Evolutionary conservation across 2,888 invertebrate species (phyloP).

Genomic region (Drosophila rubida): DNA sequence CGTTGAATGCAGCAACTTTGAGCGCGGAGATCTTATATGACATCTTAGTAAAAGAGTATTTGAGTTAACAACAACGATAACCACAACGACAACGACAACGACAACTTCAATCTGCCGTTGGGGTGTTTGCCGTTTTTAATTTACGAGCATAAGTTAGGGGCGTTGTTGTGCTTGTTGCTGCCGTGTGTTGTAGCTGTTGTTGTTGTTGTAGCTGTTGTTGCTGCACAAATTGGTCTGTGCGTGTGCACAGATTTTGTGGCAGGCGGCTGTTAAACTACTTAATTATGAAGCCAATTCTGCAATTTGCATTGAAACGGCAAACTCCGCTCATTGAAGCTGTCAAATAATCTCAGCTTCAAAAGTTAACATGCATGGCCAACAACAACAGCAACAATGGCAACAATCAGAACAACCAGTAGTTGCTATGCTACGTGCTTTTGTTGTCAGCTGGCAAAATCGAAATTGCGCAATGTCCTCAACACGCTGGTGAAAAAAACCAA

Average conservation of each 20-base stretch:
- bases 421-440: conserved; percentile 42
- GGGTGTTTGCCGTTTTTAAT: conserved; percentile 58
- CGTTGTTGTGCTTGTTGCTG: conserved; percentile 42
- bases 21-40: background rate
- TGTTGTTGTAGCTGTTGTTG: conserved; percentile 21
- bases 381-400: conserved; percentile 31
- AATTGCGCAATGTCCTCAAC: conserved; percentile 49
- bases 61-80: conserved; percentile 11
- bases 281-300: conserved; percentile 68
- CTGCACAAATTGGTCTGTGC: conserved; percentile 27
- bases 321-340: conserved; percentile 69
- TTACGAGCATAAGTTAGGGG: conserved; percentile 65
- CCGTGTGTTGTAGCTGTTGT: too few species aligned
- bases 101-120: conserved; percentile 26
- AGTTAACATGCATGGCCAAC: conserved; percentile 33
- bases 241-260: conserved; percentile 13
- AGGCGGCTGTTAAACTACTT: conserved; percentile 58
- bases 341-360: conserved; percentile 53
- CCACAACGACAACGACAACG: background rate
- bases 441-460: conserved; percentile 22
- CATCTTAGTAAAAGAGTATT: background rate
- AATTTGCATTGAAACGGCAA: conserved; percentile 66
- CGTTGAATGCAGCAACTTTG: background rate
- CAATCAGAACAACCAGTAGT: conserved; percentile 17
- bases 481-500: conserved; percentile 17